A percentile compares a stretch with the other conserved stretches of the same genome.
Evolutionary conservation across 2,888 invertebrate genomes (phyloP).

Genomic region (Ichneumoninae sp.): DNA sequence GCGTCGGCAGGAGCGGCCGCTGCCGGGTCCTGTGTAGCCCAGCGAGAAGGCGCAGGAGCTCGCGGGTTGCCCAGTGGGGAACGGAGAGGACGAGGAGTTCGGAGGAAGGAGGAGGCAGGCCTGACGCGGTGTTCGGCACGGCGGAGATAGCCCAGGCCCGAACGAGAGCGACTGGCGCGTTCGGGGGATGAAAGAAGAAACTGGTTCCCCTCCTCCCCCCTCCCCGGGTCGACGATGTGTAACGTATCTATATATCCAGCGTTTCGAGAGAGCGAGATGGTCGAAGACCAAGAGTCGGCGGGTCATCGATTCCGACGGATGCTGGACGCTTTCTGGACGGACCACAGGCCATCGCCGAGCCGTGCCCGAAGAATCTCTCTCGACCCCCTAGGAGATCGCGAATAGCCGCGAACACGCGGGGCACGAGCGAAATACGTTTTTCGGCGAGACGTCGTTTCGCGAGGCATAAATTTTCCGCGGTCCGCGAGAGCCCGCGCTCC

Average conservation of each 20-base stretch:
- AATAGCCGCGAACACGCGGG: neutral
- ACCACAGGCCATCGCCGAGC: slow-evolving; percentile 12
- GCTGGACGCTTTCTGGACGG: slow-evolving; percentile 33
- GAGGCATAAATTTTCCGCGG: slow-evolving; percentile 56
- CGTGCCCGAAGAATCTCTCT: neutral
- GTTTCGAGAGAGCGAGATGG: neutral
- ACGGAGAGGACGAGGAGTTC: neutral
- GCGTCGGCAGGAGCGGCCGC: slow-evolving; percentile 16
- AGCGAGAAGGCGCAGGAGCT: slow-evolving; percentile 31
- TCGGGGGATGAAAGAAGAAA: slow-evolving; percentile 56
- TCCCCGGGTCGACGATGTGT: slow-evolving; percentile 2
- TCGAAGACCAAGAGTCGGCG: slow-evolving; percentile 17
- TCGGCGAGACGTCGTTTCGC: slow-evolving; percentile 56
- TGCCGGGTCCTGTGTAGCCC: slow-evolving; percentile 26
- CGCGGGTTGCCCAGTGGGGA: slow-evolving; percentile 35
- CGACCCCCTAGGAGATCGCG: slow-evolving; percentile 5
- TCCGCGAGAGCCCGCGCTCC: neutral
- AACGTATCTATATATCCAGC: slow-evolving; percentile 24
- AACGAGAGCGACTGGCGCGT: slow-evolving; percentile 28
- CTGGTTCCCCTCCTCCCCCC: slow-evolving; percentile 53
- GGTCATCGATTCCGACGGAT: slow-evolving; percentile 59
- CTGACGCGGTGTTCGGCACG: slow-evolving; percentile 20
- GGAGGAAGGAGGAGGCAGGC: neutral
- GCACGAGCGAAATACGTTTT: slow-evolving; percentile 56
- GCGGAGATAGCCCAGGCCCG: slow-evolving; percentile 19